Evolutionary conservation across 2,113 vertebrate species (phyloP).

Genomic region (Micronisus gabar): DNA sequence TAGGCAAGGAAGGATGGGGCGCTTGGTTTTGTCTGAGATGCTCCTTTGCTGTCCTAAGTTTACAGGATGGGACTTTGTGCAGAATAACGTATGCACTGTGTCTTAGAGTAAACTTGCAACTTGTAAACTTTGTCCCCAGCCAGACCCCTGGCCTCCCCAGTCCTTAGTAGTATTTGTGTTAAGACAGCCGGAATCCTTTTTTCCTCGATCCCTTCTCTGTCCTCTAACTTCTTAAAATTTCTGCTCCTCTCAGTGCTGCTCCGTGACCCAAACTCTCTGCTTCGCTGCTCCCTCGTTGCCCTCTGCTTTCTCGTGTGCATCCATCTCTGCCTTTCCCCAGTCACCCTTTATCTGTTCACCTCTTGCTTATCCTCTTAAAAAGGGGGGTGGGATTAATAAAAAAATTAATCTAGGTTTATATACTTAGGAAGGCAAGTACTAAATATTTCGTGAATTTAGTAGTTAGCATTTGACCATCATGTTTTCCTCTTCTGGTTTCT

Average conservation of each 20-base stretch:
- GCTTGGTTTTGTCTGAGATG: not conserved
- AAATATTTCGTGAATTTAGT: not conserved
- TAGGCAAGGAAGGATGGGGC: rapidly evolving
- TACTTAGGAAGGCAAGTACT: not conserved
- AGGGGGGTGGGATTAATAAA: too few species aligned
- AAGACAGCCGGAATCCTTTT: not conserved
- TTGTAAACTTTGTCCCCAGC: not conserved
- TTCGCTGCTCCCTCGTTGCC: not conserved
- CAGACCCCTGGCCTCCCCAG: not conserved
- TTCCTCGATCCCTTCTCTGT: not conserved
- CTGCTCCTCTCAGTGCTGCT: not conserved
- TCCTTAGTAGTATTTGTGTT: not conserved
- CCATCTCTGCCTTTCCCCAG: not conserved
- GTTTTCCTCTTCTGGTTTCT: not conserved
- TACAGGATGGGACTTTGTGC: not conserved
- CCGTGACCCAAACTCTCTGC: not conserved
- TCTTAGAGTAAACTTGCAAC: not conserved
- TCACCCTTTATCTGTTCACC: not conserved
- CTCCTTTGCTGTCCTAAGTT: not conserved
- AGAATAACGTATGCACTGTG: rapidly evolving
- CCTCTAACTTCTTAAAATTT: not conserved
- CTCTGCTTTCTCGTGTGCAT: not conserved
- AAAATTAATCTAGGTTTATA: not conserved
- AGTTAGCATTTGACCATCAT: not conserved
- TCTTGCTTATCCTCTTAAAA: not conserved